These are phyloP conservation scores for Ectropis crepuscularia DNA, from an alignment of 2,888 invertebrate genomes.

Conservation along the genomic window DNA sequence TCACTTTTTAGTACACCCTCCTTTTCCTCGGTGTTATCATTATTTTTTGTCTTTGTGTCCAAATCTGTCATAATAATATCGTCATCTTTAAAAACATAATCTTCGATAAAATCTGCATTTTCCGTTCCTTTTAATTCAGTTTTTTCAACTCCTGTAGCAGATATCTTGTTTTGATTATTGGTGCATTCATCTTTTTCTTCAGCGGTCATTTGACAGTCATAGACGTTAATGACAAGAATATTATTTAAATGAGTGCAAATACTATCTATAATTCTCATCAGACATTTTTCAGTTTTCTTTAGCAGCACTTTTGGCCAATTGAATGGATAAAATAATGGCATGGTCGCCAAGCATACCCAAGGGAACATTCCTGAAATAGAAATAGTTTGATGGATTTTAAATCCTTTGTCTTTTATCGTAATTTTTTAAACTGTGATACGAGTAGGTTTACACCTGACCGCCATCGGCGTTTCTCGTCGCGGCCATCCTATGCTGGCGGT, in stretches of 20 bases:
- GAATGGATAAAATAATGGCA: conserved; percentile 92
- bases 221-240: conserved; percentile 1
- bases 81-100: background rate
- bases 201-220: conserved; percentile 22
- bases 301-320: conserved; percentile 89
- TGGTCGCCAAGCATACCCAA: conserved; percentile 94
- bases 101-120: conserved; percentile 4
- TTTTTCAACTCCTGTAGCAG: background rate
- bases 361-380: conserved; percentile 93
- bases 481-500: no score
- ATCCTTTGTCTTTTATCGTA: no score
- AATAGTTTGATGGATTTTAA: background rate
- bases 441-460: no score
- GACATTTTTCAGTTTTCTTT: conserved; percentile 6
- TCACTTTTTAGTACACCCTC: background rate
- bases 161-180: background rate
- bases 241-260: conserved; percentile 9
- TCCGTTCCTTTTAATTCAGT: conserved; percentile 8
- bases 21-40: conserved; percentile 20
- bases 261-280: background rate
- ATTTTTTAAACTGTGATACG: background rate
- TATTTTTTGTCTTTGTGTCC: background rate
- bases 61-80: no score
- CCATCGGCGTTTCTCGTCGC: no score
- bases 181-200: conserved; percentile 16